Base-by-base conservation (phyloP, 2,113 vertebrate genomes). In the Oryzias celebensis region DNA sequence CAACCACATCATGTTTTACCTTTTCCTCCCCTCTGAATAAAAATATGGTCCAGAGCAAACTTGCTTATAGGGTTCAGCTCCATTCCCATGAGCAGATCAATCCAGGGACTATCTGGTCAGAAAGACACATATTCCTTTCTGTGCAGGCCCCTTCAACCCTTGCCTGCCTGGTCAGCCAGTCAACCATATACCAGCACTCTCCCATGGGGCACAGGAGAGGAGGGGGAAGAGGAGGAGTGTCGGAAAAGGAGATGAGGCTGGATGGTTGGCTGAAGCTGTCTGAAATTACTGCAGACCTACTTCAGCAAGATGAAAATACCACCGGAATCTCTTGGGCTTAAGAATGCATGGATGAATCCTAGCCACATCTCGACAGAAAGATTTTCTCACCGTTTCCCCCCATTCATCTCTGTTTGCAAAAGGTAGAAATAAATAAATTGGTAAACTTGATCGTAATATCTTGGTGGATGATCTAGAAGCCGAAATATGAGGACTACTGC, bases 231-330 rank as follows among this genome's bases (percentile, higher is more conserved):
- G 62, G 45, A 45, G 72, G 75, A 66, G 66, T 56, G 64, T 46
- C 41, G 65, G 77, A 62, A 77, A 71, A 67, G 73, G 73, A 80
- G 75, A 85, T 80, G 72, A 62, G 61, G 61, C 64, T 83, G 71
- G 69, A 84, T 62, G 77, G 70, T 78, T 74, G 71, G 72, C 59
- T 77, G 78, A 54, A 80, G 74, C 70, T 31, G 68, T 74, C 75
- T 58, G 60, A 83, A 86, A 83, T 79, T 62, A 82, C 73, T 14
- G 16, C 58, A 78, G 79, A 73, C 53, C 55, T 68, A 75, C 71
- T 80, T 70, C 66, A 66, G 83, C 65, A 53, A 69, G 78, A 82
- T 71, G 62, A 65, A 87, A 82, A 85, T 75, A 65, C 58, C 73
- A 65, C 48, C 46, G 18, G 62, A 67, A 61, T 76, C 71, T 85